Conservation (phyloP, 2,888 invertebrate genomes). For the Halictus quadricinctus region DNA sequence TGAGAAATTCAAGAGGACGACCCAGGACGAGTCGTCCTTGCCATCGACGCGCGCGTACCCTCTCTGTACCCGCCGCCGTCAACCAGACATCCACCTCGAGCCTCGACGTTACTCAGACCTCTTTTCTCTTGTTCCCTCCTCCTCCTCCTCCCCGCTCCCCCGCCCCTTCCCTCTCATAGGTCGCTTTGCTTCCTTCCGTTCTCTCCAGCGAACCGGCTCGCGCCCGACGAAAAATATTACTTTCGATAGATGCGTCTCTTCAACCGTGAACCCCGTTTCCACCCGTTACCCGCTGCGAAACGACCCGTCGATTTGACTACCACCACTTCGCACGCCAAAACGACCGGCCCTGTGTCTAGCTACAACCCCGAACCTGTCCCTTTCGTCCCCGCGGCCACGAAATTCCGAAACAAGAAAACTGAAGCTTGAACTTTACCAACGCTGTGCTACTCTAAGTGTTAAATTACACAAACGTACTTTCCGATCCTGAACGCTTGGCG, state of each 20-base stretch:
- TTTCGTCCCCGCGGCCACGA: background rate
- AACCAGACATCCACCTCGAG: slow-evolving; percentile 7
- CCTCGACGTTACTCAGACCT: slow-evolving; percentile 3
- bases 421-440: background rate
- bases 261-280: slow-evolving; percentile 51
- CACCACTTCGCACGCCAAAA: slow-evolving; percentile 34
- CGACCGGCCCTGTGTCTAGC: slow-evolving; percentile 15
- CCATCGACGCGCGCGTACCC: slow-evolving; percentile 23
- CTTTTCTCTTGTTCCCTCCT: background rate
- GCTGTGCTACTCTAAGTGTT: background rate
- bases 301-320: slow-evolving; percentile 62
- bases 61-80: slow-evolving; percentile 1
- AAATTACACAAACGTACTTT: background rate
- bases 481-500: background rate
- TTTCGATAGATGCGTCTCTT: slow-evolving; percentile 50
- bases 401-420: background rate
- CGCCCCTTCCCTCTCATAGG: background rate
- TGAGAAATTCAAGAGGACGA: slow-evolving; percentile 57
- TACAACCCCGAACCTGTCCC: background rate
- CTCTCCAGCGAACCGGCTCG: slow-evolving; percentile 10
- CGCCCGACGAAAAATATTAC: slow-evolving; percentile 69
- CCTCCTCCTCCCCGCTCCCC: background rate
- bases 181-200: background rate
- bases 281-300: slow-evolving; percentile 57
- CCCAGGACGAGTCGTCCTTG: slow-evolving; percentile 18